phyloP scores from a whole-genome alignment of 1,140 invertebrate genomes.

The Branchinecta lindahli region DNA sequence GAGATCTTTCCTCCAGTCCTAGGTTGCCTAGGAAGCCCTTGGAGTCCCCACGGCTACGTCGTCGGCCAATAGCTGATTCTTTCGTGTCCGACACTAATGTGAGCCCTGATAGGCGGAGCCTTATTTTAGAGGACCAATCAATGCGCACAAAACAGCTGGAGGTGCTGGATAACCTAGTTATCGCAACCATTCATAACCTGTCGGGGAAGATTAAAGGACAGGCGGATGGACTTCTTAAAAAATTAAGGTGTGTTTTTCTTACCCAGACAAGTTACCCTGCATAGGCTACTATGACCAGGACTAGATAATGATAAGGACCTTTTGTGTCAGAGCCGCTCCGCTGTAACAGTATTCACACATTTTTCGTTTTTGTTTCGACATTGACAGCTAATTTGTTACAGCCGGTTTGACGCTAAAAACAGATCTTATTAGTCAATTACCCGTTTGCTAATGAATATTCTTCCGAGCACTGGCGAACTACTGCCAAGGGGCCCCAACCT shows the following conservation, averaged over 20 bases:
- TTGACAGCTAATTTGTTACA: too few relatives aligned
- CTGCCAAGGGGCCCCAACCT: too few relatives aligned
- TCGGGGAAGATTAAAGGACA: slow-evolving; percentile 39
- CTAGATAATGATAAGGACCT: too few relatives aligned
- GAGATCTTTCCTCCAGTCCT: not conserved
- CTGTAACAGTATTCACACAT: too few relatives aligned
- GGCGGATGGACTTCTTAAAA: slow-evolving; percentile 36
- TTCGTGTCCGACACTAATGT: not conserved
- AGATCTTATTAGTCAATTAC: too few relatives aligned
- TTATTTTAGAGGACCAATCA: not conserved
- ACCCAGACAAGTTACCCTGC: too few relatives aligned
- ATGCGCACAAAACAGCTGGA: slow-evolving; percentile 19
- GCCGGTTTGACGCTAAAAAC: too few relatives aligned
- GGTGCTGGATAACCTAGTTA: slow-evolving; percentile 40
- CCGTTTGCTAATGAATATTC: too few relatives aligned
- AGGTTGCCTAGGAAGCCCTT: not conserved
- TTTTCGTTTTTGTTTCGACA: too few relatives aligned
- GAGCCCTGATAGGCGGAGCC: not conserved
- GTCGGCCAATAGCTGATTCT: not conserved
- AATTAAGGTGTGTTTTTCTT: slow-evolving; percentile 34
- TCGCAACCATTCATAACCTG: slow-evolving; percentile 41
- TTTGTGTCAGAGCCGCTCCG: too few relatives aligned
- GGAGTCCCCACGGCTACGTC: not conserved
- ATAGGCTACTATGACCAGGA: too few relatives aligned
- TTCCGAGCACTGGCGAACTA: too few relatives aligned